Percentiles rank a stretch among this genome's conserved stretches.
Conservation (phyloP, 2,797 vertebrate genomes). For the Eidolon dupreanum region DNA sequence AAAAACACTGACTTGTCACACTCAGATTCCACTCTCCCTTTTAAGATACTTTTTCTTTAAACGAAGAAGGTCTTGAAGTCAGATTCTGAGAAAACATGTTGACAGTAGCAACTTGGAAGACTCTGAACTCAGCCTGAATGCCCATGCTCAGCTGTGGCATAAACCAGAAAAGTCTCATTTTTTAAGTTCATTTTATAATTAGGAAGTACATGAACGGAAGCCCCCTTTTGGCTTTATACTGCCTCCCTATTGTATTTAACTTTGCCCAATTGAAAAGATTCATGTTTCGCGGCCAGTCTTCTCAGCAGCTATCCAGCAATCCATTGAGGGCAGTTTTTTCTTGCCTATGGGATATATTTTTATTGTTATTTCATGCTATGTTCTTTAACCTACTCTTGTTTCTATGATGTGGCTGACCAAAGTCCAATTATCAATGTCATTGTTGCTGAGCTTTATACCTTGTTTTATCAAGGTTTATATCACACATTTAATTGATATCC, state of each 20-base stretch:
- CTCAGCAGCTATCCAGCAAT: conserved; percentile 77
- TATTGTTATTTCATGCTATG: conserved; percentile 42
- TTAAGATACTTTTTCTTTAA: conserved; percentile 60
- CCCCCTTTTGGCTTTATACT: conserved; percentile 79
- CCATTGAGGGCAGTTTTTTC: conserved; percentile 59
- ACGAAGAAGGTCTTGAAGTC: conserved; percentile 39
- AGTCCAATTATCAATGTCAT: conserved; percentile 67
- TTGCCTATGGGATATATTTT: conserved; percentile 62
- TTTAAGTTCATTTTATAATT: conserved; percentile 75
- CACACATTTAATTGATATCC: neutral
- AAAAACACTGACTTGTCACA: neutral
- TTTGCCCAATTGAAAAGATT: conserved; percentile 80
- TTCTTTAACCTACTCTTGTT: conserved; percentile 70
- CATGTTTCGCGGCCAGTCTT: conserved; percentile 80
- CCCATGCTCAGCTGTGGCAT: conserved; percentile 49
- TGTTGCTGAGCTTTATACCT: conserved; percentile 65
- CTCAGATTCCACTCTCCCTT: conserved; percentile 52
- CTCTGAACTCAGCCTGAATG: conserved; percentile 56
- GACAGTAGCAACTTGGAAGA: conserved; percentile 67
- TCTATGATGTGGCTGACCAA: conserved; percentile 61
- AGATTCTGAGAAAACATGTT: conserved; percentile 73
- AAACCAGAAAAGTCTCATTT: conserved; percentile 73
- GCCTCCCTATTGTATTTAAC: conserved; percentile 81
- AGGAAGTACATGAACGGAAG: conserved; percentile 78
- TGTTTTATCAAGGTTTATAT: conserved; percentile 1